These are phyloP conservation scores for Volucella inflata DNA, from an alignment of 2,888 invertebrate species.

Conservation along the genomic window DNA sequence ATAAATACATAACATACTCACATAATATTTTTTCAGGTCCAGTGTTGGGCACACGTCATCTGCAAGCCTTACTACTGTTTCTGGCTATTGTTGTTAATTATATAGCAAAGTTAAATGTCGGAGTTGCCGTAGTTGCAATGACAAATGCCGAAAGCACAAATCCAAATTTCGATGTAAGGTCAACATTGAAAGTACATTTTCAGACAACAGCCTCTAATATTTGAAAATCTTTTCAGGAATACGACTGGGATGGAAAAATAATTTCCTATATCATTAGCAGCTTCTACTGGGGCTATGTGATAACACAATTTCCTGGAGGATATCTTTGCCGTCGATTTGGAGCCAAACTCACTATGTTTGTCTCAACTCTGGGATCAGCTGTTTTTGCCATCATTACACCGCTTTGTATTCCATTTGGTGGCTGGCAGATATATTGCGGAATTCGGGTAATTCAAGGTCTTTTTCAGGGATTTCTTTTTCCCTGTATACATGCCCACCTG, in stretches of 20 bases:
- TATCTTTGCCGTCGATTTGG: slow-evolving; percentile 89
- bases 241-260: slow-evolving; percentile 84
- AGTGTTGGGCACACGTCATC: slow-evolving; percentile 86
- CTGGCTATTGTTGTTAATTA: slow-evolving; percentile 86
- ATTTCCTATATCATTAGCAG: slow-evolving; percentile 87
- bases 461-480: slow-evolving; percentile 88
- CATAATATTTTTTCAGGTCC: slow-evolving; percentile 82
- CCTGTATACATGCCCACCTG: slow-evolving; percentile 87
- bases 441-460: slow-evolving; percentile 88
- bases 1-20: background rate
- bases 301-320: slow-evolving; percentile 87
- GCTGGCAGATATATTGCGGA: slow-evolving; percentile 86
- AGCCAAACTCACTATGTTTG: slow-evolving; percentile 86
- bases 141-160: slow-evolving; percentile 85
- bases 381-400: slow-evolving; percentile 88
- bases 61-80: slow-evolving; percentile 87
- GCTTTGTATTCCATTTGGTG: slow-evolving; percentile 86
- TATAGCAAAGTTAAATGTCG: slow-evolving; percentile 87
- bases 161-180: slow-evolving; percentile 84
- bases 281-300: slow-evolving; percentile 91
- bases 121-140: slow-evolving; percentile 90
- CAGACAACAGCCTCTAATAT: slow-evolving; percentile 75
- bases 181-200: background rate
- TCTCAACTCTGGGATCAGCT: slow-evolving; percentile 87
- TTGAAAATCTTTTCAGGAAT: slow-evolving; percentile 78